Conservation (phyloP, 2,888 invertebrate genomes). For the Xestia c-nigrum region DNA sequence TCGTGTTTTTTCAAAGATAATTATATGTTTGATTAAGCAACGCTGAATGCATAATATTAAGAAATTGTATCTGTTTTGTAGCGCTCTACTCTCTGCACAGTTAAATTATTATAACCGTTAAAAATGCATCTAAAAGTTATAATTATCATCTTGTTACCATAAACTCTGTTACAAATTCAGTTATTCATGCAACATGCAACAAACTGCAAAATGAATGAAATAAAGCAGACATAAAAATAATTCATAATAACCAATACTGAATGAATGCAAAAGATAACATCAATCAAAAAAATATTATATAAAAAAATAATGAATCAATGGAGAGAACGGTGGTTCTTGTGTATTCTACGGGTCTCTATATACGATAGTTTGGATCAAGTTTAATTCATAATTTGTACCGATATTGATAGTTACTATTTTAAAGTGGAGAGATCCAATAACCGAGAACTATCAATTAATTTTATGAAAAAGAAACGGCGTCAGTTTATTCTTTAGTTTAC, state of each 20-base stretch:
- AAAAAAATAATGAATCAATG: not conserved
- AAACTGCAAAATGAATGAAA: not conserved
- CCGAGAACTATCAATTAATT: not conserved
- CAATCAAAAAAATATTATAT: no score
- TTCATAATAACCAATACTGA: not conserved
- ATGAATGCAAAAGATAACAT: not conserved
- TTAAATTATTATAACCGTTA: no score
- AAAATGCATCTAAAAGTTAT: not conserved
- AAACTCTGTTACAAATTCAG: not conserved
- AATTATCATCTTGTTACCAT: not conserved
- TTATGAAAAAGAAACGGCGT: not conserved
- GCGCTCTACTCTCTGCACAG: not conserved
- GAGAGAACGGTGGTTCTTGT: not conserved
- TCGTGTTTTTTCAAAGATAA: not conserved
- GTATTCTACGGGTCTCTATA: not conserved
- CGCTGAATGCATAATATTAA: not conserved
- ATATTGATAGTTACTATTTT: not conserved
- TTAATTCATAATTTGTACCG: not conserved
- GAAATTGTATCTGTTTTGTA: not conserved
- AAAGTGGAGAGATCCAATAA: not conserved
- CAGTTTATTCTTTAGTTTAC: not conserved
- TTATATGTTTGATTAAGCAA: not conserved
- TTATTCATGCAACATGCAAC: not conserved
- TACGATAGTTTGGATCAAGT: not conserved
- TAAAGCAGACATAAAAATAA: not conserved